phyloP scores from a whole-genome alignment of 2,797 vertebrate genomes.

The Dallia pectoralis region DNA sequence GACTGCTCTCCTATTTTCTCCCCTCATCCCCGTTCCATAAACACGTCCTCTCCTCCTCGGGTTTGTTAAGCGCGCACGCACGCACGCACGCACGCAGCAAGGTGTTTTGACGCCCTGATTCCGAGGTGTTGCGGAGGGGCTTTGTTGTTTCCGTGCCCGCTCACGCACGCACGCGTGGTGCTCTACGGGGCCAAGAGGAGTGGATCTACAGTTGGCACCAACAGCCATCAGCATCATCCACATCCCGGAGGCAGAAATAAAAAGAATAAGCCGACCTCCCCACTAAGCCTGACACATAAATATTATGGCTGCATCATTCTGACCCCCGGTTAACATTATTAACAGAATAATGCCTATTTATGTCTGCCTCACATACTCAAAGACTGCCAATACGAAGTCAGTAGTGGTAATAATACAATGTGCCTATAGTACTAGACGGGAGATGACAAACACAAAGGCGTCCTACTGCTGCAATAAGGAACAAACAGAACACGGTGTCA shows the following conservation, averaged over 20 bases:
- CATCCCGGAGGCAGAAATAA: background rate
- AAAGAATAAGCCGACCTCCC: background rate
- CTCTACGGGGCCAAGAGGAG: background rate
- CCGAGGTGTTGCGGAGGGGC: background rate
- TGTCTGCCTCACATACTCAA: no score
- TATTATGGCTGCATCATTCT: background rate
- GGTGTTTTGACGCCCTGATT: background rate
- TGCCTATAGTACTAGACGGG: background rate
- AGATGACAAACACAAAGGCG: constrained; percentile 17
- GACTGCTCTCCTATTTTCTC: background rate
- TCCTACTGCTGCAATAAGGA: constrained; percentile 36
- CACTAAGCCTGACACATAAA: background rate
- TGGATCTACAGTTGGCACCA: background rate
- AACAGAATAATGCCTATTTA: background rate
- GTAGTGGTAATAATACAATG: background rate
- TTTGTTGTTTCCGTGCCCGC: background rate
- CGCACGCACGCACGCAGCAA: no score
- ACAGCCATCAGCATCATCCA: background rate
- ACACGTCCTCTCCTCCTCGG: background rate
- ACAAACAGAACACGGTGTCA: constrained; percentile 47
- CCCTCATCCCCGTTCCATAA: background rate
- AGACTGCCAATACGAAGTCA: background rate
- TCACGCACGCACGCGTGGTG: background rate
- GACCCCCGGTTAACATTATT: background rate
- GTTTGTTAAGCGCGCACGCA: constrained; percentile 1